Percentiles rank a stretch among this genome's conserved stretches.
Conservation (phyloP, 2,797 vertebrate genomes). For the Tympanoctomys barrerae region DNA sequence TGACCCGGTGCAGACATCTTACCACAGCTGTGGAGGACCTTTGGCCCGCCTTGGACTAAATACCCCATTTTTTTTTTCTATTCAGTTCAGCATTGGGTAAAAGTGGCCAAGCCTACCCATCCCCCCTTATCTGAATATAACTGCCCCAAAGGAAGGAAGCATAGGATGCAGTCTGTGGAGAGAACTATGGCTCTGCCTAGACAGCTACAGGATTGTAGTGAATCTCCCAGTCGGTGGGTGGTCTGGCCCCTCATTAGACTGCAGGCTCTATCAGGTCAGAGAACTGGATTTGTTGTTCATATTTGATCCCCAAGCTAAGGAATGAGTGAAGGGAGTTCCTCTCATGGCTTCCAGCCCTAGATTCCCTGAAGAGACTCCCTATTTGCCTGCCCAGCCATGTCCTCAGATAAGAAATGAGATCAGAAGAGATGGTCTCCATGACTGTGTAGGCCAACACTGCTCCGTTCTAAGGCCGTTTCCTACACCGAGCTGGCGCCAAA, state of each 20-base stretch:
- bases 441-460: not conserved
- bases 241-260: not conserved
- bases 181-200: not conserved
- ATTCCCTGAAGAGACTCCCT: not conserved
- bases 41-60: not conserved
- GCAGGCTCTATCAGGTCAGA: not conserved
- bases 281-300: not conserved
- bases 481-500: not conserved
- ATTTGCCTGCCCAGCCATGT: not conserved
- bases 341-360: not conserved
- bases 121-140: not conserved
- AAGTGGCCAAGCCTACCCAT: not conserved
- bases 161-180: not conserved
- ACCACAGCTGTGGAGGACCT: not conserved
- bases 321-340: not conserved
- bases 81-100: not conserved
- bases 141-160: not conserved
- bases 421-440: not conserved
- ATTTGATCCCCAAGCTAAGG: not conserved
- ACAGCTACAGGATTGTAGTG: not conserved
- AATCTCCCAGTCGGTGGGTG: not conserved
- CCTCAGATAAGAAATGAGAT: not conserved
- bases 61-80: not conserved
- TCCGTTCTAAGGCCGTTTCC: not conserved
- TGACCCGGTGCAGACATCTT: not conserved